Percentiles rank a stretch among this genome's conserved stretches.
Evolutionary conservation across 2,888 invertebrate genomes (phyloP).

Genomic region (Drosophila trichaetosa): DNA sequence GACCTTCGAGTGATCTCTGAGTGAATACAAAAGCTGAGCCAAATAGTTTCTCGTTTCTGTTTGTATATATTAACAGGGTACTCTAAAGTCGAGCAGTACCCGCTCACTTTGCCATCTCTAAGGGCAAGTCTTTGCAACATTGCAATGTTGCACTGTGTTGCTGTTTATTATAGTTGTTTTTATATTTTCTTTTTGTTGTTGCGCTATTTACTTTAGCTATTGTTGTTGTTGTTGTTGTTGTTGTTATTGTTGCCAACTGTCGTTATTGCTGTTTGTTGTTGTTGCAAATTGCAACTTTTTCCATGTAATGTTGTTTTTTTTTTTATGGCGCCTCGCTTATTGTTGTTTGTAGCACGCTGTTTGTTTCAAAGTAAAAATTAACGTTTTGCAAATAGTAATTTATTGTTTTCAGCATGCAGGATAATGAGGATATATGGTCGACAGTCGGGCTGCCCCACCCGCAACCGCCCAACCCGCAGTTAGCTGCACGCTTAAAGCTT

Average conservation of each 20-base stretch:
- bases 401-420: conserved; percentile 76
- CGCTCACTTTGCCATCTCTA: conserved; percentile 52
- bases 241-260: conserved; percentile 19
- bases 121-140: conserved; percentile 47
- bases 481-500: conserved; percentile 48
- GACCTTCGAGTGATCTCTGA: background rate
- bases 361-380: conserved; percentile 73
- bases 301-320: conserved; percentile 62
- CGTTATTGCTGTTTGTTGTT: conserved; percentile 32
- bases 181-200: conserved; percentile 12
- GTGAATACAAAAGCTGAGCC: background rate
- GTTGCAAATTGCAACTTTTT: conserved; percentile 70
- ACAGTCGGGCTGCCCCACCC: conserved; percentile 12
- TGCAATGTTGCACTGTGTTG: conserved; percentile 63
- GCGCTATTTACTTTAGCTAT: conserved; percentile 59
- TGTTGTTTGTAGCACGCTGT: conserved; percentile 17
- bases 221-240: conserved; percentile 22
- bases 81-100: background rate
- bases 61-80: background rate
- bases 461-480: background rate
- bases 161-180: conserved; percentile 50
- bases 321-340: conserved; percentile 45
- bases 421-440: conserved; percentile 74
- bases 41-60: background rate
- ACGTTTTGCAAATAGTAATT: conserved; percentile 80